Percentiles rank a stretch among this genome's conserved stretches.
Conservation (phyloP, 37 sponge, comb jelly and placozoan genomes). For the Beroe ovata region DNA sequence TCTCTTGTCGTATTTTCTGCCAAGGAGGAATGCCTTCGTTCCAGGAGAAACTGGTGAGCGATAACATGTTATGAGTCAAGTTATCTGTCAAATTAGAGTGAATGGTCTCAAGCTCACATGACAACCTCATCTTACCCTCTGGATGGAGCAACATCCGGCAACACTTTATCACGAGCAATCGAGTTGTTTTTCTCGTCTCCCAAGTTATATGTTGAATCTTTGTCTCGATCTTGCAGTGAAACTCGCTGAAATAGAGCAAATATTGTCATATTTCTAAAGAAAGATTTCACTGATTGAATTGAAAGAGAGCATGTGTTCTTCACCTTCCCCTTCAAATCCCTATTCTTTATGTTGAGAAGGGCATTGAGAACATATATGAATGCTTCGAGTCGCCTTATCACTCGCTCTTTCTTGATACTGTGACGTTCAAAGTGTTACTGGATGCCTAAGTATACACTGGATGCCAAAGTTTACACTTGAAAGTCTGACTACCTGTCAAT, state of each 20-base stretch:
- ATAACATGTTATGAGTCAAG: no score
- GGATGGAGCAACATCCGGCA: neutral
- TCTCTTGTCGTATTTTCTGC: slow-evolving; percentile 64
- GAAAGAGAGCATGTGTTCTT: neutral
- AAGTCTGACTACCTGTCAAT: slow-evolving; percentile 6
- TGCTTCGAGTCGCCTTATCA: slow-evolving; percentile 45
- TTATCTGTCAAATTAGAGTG: no score
- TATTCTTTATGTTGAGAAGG: slow-evolving; percentile 7
- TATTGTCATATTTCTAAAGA: neutral
- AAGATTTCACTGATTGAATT: neutral
- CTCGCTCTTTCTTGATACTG: slow-evolving; percentile 19
- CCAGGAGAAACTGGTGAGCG: slow-evolving; percentile 29
- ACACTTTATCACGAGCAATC: neutral
- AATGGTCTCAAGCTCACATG: no score
- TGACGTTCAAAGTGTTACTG: no score
- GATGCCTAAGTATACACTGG: no score
- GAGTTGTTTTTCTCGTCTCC: neutral
- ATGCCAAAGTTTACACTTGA: no score
- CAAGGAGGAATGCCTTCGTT: slow-evolving; percentile 60
- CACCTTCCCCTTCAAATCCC: slow-evolving; percentile 23
- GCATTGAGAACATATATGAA: slow-evolving; percentile 36
- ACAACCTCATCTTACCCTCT: neutral
- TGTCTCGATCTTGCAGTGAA: neutral
- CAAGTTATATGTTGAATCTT: neutral
- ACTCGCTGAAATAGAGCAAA: neutral